These are phyloP conservation scores for Pandemis heparana DNA, from an alignment of 2,888 invertebrate genomes.

Conservation along the genomic window DNA sequence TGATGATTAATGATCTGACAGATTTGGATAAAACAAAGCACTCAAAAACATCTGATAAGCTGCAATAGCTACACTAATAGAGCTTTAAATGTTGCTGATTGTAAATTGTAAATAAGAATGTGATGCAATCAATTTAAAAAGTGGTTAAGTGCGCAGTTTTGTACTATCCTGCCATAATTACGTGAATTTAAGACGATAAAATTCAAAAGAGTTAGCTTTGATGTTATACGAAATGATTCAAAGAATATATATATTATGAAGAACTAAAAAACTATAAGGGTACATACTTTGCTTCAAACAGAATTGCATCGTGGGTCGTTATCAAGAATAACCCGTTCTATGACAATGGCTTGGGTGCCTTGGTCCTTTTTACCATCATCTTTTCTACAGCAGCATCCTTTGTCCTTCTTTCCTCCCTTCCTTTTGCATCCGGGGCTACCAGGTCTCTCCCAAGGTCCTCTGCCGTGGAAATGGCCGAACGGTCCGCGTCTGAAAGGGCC, in stretches of 20 bases:
- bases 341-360: constrained; percentile 25
- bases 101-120: too few species aligned
- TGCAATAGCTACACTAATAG: too few species aligned
- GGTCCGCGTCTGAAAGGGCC: constrained; percentile 15
- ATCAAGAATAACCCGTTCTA: constrained; percentile 27
- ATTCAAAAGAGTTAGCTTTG: background rate
- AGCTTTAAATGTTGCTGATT: background rate
- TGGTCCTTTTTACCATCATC: constrained; percentile 26
- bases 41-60: background rate
- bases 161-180: too few species aligned
- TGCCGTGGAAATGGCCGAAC: constrained; percentile 16
- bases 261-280: background rate
- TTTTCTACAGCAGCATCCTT: constrained; percentile 14
- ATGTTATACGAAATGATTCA: background rate
- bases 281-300: constrained; percentile 33
- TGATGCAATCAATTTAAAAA: background rate
- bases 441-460: constrained; percentile 8
- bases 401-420: constrained; percentile 12
- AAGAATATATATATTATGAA: background rate
- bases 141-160: background rate
- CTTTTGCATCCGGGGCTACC: constrained; percentile 19
- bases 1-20: background rate
- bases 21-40: background rate
- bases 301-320: constrained; percentile 32
- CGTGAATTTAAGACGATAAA: background rate